Evolutionary conservation across 2,888 invertebrate genomes (phyloP).

Genomic region (Geotrupes spiniger): DNA sequence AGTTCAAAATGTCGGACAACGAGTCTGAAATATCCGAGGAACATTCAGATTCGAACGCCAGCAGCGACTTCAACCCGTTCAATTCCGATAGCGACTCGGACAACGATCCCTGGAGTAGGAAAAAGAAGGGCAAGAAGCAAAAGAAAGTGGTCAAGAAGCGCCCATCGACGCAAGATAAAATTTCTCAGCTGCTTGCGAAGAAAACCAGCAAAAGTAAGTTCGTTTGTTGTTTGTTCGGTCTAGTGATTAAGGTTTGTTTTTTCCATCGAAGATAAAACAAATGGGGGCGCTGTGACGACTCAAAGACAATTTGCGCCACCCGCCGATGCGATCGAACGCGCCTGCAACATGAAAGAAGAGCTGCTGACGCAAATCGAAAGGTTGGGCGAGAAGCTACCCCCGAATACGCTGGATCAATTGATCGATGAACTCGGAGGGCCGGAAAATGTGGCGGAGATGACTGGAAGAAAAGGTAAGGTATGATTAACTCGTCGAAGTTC

Average conservation of each 20-base stretch:
- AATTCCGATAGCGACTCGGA: constrained; percentile 80
- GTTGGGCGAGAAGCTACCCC: constrained; percentile 84
- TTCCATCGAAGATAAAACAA: constrained; percentile 37
- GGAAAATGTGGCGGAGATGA: constrained; percentile 99
- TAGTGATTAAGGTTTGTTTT: too few species aligned
- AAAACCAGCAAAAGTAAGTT: constrained; percentile 45
- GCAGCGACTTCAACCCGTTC: constrained; percentile 91
- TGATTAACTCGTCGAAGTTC: too few species aligned
- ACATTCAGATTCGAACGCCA: constrained; percentile 59
- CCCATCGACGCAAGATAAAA: constrained; percentile 71
- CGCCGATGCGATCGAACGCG: constrained; percentile 82
- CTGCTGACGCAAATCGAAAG: constrained; percentile 80
- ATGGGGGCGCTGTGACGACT: constrained; percentile 44
- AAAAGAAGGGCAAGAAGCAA: constrained; percentile 40
- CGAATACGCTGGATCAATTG: constrained; percentile 96
- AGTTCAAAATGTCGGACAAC: constrained; percentile 54
- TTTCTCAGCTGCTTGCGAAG: constrained; percentile 63
- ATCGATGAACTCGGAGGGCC: constrained; percentile 98
- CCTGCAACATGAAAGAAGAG: constrained; percentile 91
- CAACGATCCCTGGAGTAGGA: constrained; percentile 58
- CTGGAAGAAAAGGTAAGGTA: constrained; percentile 80
- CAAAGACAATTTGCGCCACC: constrained; percentile 61
- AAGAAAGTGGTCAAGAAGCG: constrained; percentile 44
- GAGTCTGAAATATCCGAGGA: constrained; percentile 55
- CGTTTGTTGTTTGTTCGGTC: too few species aligned